Base-by-base conservation (phyloP, 2,888 invertebrate genomes). In the Eucriotettix oculatus region DNA sequence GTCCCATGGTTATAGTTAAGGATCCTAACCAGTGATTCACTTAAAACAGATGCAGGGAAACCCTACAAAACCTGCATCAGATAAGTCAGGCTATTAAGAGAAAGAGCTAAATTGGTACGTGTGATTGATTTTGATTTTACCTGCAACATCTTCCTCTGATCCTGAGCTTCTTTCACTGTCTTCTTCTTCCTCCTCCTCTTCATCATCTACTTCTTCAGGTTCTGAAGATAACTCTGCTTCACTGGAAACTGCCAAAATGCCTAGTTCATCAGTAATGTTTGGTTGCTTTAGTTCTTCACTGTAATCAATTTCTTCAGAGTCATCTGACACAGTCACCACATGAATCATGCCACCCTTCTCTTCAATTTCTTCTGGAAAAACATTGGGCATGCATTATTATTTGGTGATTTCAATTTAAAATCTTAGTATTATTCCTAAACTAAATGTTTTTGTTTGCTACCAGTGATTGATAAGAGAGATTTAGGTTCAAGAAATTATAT, bases 301-400 rank as follows among this genome's bases (percentile, higher is more conserved):
- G 54, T 68, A 67, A 57, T 69, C 70, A 56, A 71, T 69, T 42
- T 69, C 68, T 60, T 72, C 71, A 10, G 68, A 65, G 41, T 62
- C 60, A 58, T 60, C 67, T 56, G 69, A 67, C 0, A 65, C 57
- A 65, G 60, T 59, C 61, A n/a, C 71, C 65, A 44, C 69, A 70
- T 72, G 60, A 71, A 72, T 55, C 42, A 55, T 17, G 16, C 44
- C 55, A 62, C 65, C 55, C 65, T 60, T 60, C 62, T 64, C 59
- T 65, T 65, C 64, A 14, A 48, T n/a, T n/a, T n/a, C 48, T 14
- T 48, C 48, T 48, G 40, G 40, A 61, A 29, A 64, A 65, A n/a
- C 66, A 56, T 66, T 74, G 73, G 29, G 7, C 29, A 29, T 29
- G 7, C 7, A 29, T 29, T 29, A 29, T 2, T 29, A 29, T 29